A percentile compares a stretch with the other conserved stretches of the same genome.
Evolutionary conservation across 2,888 invertebrate genomes (phyloP).

Genomic region (Dryococelus australis): DNA sequence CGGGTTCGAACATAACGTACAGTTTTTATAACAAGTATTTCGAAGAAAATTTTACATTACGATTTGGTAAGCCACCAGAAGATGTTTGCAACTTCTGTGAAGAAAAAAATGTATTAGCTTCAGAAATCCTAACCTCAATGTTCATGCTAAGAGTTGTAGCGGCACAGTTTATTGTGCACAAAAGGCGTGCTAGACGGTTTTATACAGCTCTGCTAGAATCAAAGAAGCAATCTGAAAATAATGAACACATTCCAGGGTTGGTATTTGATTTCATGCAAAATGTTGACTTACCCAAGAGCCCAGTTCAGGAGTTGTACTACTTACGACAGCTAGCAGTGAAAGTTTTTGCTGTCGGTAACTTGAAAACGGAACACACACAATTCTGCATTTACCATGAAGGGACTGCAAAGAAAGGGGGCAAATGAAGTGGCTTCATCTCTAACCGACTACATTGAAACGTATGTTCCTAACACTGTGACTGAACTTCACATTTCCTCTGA

Average conservation of each 20-base stretch:
- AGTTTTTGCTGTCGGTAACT: too few species aligned
- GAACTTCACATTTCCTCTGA: too few species aligned
- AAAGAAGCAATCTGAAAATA: background rate
- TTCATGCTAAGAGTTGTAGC: background rate
- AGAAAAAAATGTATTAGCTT: background rate
- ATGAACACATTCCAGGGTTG: background rate
- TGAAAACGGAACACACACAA: too few species aligned
- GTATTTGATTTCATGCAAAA: background rate
- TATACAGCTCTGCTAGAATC: background rate
- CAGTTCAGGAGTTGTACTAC: background rate
- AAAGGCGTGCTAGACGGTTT: background rate
- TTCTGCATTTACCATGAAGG: too few species aligned
- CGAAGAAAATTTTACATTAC: too few species aligned
- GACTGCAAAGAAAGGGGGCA: too few species aligned
- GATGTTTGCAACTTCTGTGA: background rate
- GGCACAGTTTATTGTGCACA: background rate
- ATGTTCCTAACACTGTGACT: too few species aligned
- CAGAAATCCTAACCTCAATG: background rate
- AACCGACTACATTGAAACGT: too few species aligned
- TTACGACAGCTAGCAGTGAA: too few species aligned
- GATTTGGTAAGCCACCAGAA: background rate
- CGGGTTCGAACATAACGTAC: too few species aligned
- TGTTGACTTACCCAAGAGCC: background rate
- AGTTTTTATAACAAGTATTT: too few species aligned
- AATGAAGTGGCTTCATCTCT: too few species aligned